Evolutionary conservation across 2,888 invertebrate species (phyloP).

Genomic region (Pammene aurita): DNA sequence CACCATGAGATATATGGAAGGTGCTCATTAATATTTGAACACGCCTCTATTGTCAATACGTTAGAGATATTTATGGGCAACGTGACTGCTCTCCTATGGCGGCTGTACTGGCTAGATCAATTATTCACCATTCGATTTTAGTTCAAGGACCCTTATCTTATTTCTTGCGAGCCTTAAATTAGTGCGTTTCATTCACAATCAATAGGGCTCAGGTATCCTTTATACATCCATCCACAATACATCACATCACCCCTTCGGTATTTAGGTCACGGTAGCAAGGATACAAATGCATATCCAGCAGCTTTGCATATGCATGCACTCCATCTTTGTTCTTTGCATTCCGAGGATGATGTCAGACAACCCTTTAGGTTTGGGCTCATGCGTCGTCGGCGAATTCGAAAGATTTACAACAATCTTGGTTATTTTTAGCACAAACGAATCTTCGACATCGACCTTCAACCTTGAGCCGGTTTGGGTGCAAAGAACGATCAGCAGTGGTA

Average conservation of each 20-base stretch:
- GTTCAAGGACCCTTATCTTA: too few species aligned
- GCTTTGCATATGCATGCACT: constrained; percentile 19
- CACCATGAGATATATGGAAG: too few species aligned
- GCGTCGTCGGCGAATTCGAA: constrained; percentile 4
- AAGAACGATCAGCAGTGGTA: constrained; percentile 7
- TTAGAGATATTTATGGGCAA: too few species aligned
- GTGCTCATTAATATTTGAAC: too few species aligned
- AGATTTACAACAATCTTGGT: constrained; percentile 19
- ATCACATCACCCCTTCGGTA: constrained; percentile 20
- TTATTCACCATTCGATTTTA: too few species aligned
- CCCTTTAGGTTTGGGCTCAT: constrained; percentile 16
- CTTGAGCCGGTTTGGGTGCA: constrained; percentile 10
- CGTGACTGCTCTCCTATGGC: too few species aligned
- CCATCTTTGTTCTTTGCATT: constrained; percentile 29
- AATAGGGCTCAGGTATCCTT: too few species aligned
- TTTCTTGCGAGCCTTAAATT: too few species aligned
- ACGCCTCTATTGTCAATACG: too few species aligned
- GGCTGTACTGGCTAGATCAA: too few species aligned
- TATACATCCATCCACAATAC: neutral
- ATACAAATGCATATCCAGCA: constrained; percentile 13
- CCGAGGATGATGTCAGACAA: constrained; percentile 25
- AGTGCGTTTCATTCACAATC: too few species aligned
- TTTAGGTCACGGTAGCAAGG: constrained; percentile 19
- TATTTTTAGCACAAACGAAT: constrained; percentile 25
- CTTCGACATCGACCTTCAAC: constrained; percentile 22